These are phyloP conservation scores for Adelosebastes latens DNA, from an alignment of 2,797 vertebrate genomes.

Conservation along the genomic window DNA sequence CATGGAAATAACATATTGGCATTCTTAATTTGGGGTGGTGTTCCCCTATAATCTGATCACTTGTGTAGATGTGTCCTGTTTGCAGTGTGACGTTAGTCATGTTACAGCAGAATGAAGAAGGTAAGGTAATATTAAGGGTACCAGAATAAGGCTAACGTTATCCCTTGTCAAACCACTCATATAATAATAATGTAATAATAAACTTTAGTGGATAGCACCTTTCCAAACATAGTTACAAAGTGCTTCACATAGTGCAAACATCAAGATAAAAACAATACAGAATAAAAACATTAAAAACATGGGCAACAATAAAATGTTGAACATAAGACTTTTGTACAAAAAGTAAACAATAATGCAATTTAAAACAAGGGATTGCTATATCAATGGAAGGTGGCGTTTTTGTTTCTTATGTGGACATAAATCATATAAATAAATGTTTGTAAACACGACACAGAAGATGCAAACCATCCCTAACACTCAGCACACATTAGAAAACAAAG, in stretches of 20 bases:
- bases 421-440: background rate
- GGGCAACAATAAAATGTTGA: too few relatives aligned
- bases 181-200: too few relatives aligned
- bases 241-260: too few relatives aligned
- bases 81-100: background rate
- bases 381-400: background rate
- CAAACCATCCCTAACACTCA: background rate
- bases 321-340: too few relatives aligned
- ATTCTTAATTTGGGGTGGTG: too few relatives aligned
- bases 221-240: too few relatives aligned
- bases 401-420: background rate
- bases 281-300: too few relatives aligned
- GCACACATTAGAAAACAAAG: slow-evolving; percentile 58
- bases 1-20: too few relatives aligned
- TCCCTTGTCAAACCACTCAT: background rate
- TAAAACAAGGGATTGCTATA: background rate
- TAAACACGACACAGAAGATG: background rate
- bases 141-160: background rate
- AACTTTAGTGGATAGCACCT: too few relatives aligned
- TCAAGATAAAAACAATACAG: too few relatives aligned
- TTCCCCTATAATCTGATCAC: background rate
- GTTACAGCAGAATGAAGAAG: background rate
- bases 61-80: background rate
- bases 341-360: too few relatives aligned
- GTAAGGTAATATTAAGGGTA: too few relatives aligned